phyloP scores from a whole-genome alignment of 2,797 vertebrate species.

The Megalops cyprinoides region DNA sequence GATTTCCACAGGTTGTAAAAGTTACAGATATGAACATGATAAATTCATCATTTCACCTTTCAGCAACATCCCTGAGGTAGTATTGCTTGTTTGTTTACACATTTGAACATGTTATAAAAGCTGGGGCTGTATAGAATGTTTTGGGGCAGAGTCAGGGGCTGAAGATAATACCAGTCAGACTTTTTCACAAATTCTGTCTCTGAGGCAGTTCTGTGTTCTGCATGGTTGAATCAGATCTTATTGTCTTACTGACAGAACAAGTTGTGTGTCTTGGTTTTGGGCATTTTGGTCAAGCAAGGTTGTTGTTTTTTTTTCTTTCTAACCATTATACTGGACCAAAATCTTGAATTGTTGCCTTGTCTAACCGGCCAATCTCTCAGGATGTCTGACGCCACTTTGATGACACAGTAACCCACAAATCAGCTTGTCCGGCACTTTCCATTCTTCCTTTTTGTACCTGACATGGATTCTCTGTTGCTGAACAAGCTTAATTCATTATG shows the following conservation, averaged over 20 bases:
- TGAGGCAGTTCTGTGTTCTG: neutral
- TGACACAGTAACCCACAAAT: neutral
- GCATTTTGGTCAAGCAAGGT: neutral
- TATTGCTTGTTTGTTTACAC: neutral
- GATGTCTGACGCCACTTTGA: neutral
- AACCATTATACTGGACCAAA: too few species aligned
- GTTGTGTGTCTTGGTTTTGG: neutral
- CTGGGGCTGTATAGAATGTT: neutral
- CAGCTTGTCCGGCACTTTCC: neutral
- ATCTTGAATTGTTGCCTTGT: neutral
- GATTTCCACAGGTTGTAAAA: neutral
- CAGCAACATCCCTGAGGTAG: neutral
- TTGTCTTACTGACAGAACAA: neutral
- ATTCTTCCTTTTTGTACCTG: slow-evolving; percentile 9
- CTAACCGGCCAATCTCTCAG: neutral
- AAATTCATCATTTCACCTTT: neutral
- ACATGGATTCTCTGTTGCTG: slow-evolving; percentile 19
- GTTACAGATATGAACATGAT: neutral
- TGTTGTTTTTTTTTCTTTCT: slow-evolving; percentile 1
- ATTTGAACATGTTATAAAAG: neutral
- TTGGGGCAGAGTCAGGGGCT: neutral
- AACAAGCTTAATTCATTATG: slow-evolving; percentile 30
- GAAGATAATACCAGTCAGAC: neutral
- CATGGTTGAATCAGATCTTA: slow-evolving; percentile 3
- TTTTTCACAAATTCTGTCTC: neutral